Percentiles rank a stretch among this genome's conserved stretches.
Evolutionary conservation across 2,113 vertebrate species (phyloP).

Genomic region (Albula goreensis): DNA sequence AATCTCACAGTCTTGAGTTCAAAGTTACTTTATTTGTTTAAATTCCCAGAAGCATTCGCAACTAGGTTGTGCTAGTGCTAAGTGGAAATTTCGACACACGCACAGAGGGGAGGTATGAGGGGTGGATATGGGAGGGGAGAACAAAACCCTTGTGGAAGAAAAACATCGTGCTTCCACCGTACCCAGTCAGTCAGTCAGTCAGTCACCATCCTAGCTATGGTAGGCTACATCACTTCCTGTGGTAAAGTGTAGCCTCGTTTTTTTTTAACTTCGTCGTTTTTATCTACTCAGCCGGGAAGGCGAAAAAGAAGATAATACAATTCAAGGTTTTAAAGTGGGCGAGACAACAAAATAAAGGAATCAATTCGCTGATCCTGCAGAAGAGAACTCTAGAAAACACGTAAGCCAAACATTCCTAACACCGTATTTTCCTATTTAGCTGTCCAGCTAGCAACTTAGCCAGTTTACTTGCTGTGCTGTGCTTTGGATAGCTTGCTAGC

Average conservation of each 20-base stretch:
- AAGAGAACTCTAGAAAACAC: neutral
- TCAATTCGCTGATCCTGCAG: neutral
- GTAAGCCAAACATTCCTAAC: neutral
- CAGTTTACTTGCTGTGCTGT: neutral
- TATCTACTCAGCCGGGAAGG: neutral
- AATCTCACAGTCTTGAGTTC: no score
- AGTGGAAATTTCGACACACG: neutral
- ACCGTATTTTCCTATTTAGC: neutral
- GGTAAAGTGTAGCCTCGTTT: neutral
- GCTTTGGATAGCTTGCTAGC: neutral
- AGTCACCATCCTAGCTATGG: neutral
- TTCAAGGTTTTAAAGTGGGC: neutral
- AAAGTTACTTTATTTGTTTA: neutral
- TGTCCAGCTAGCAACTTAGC: neutral
- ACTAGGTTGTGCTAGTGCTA: neutral
- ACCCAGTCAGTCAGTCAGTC: neutral
- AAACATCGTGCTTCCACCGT: neutral
- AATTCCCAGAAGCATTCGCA: neutral
- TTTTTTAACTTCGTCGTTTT: conserved; percentile 8
- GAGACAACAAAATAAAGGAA: neutral
- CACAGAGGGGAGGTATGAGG: neutral
- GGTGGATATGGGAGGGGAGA: conserved; percentile 10
- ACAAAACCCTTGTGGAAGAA: neutral
- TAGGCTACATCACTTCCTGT: conserved; percentile 26
- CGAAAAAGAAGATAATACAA: neutral